Percentiles rank a stretch among this genome's conserved stretches.
Conservation (phyloP, 2,888 invertebrate genomes). For the Blastobasis adustella region DNA sequence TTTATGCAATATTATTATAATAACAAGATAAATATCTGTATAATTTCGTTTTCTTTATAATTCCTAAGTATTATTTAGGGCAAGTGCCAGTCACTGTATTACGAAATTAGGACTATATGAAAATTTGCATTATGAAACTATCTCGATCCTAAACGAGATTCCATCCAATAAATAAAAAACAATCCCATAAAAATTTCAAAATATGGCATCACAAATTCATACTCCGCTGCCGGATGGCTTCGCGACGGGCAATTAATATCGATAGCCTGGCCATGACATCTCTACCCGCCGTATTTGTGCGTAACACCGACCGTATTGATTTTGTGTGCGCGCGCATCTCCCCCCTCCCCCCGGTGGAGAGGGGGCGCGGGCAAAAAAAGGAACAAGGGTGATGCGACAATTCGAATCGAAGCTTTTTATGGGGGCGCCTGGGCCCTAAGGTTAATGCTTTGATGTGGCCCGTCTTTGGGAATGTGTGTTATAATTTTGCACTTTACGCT, state of each 20-base stretch:
- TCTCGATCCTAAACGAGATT: too few relatives aligned
- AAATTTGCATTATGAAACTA: too few relatives aligned
- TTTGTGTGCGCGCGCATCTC: conserved; percentile 63
- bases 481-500: conserved; percentile 15
- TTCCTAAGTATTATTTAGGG: too few relatives aligned
- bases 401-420: conserved; percentile 69
- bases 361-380: conserved; percentile 40
- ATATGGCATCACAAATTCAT: too few relatives aligned
- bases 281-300: conserved; percentile 60
- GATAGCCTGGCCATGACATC: conserved; percentile 59
- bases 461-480: conserved; percentile 14
- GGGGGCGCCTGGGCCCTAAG: conserved; percentile 58
- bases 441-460: conserved; percentile 54
- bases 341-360: conserved; percentile 20
- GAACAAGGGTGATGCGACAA: conserved; percentile 59
- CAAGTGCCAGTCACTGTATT: too few relatives aligned
- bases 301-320: conserved; percentile 67
- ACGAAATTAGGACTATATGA: too few relatives aligned
- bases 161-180: too few relatives aligned
- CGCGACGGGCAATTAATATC: conserved; percentile 29
- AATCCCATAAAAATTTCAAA: too few relatives aligned
- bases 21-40: too few relatives aligned
- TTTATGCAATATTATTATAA: too few relatives aligned
- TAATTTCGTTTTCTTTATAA: too few relatives aligned
- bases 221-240: too few relatives aligned